A percentile compares a stretch with the other conserved stretches of the same genome.
These are phyloP conservation scores for Acrocephalus kingi DNA, from an alignment of 2,113 vertebrate species.

Conservation along the genomic window DNA sequence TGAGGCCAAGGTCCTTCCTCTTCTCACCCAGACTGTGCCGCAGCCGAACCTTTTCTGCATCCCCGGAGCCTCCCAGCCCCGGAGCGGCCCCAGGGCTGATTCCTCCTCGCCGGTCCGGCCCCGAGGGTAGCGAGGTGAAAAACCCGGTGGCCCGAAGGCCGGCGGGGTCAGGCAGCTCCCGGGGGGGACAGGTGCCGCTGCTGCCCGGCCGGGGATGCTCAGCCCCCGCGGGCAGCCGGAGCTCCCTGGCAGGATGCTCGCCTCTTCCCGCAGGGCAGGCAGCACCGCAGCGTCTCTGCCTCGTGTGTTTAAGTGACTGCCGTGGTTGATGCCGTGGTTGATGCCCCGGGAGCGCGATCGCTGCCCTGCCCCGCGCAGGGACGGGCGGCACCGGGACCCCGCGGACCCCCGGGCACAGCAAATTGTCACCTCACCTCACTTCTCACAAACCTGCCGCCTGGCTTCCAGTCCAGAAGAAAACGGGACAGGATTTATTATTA, in stretches of 20 bases:
- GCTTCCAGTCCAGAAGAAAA: neutral
- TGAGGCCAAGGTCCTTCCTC: neutral
- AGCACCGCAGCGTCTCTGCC: neutral
- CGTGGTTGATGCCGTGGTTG: neutral
- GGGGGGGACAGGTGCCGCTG: neutral
- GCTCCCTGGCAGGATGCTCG: neutral
- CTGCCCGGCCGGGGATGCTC: neutral
- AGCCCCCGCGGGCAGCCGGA: neutral
- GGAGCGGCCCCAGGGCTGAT: neutral
- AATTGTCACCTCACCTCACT: neutral
- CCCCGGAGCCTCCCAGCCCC: neutral
- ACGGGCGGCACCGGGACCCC: neutral
- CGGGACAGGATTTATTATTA: neutral
- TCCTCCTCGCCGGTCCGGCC: neutral
- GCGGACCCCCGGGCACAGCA: neutral
- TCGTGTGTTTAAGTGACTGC: neutral
- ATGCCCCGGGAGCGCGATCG: neutral
- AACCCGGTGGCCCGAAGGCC: neutral
- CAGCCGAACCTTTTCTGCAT: neutral
- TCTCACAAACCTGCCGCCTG: fast-evolving
- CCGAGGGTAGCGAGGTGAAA: neutral
- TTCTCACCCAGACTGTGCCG: neutral
- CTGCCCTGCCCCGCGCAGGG: neutral
- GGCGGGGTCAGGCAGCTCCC: neutral
- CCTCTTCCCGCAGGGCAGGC: neutral